Conservation (phyloP, 2,113 vertebrate genomes). For the Astatoreochromis straeleni region DNA sequence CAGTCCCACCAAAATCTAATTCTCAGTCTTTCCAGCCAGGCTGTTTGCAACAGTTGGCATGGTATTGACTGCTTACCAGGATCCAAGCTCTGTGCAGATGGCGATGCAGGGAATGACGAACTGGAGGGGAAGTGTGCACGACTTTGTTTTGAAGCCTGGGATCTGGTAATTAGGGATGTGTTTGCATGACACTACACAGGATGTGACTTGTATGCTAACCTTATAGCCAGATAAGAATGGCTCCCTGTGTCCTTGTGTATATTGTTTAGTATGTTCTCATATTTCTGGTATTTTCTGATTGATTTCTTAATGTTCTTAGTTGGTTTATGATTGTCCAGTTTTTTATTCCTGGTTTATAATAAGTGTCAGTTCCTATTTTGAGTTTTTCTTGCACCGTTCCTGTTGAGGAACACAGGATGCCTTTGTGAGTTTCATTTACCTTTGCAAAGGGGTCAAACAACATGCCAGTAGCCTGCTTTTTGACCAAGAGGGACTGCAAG, state of each 20-base stretch:
- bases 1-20: neutral
- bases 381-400: neutral
- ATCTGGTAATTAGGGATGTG: neutral
- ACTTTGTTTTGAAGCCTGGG: neutral
- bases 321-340: neutral
- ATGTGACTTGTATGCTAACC: neutral
- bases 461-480: neutral
- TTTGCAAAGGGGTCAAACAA: neutral
- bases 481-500: neutral
- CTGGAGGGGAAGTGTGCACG: neutral
- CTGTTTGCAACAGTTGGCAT: neutral
- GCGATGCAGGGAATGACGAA: neutral
- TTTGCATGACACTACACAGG: neutral
- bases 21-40: neutral
- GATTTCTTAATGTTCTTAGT: neutral
- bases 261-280: neutral
- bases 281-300: neutral
- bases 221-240: neutral
- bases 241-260: neutral
- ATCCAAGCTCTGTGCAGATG: neutral
- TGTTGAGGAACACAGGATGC: accelerated
- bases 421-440: neutral
- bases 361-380: neutral
- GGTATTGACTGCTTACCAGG: neutral
- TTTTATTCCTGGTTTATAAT: neutral